Evolutionary conservation across 1,140 invertebrate species (phyloP).

Genomic region (Heliothis subflexa): DNA sequence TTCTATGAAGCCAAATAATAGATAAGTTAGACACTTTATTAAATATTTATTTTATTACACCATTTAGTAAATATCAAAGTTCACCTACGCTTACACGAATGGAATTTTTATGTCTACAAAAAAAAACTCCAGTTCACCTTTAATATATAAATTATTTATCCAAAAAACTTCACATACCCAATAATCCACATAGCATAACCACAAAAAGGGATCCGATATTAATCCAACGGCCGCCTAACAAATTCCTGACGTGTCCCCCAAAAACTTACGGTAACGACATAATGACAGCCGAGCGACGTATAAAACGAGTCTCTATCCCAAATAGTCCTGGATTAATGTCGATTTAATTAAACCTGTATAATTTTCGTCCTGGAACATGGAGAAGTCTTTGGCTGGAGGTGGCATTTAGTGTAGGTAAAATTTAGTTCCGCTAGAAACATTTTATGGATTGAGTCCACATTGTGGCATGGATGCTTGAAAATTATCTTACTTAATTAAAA

Average conservation of each 20-base stretch:
- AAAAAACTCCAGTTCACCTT: too few species aligned
- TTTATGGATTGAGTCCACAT: too few species aligned
- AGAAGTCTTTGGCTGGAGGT: slow-evolving; percentile 37
- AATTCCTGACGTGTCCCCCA: slow-evolving; percentile 65
- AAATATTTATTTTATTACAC: too few species aligned
- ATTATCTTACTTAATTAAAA: too few species aligned
- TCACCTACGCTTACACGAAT: too few species aligned
- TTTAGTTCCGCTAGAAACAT: neutral
- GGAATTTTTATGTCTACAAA: too few species aligned
- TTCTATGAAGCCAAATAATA: too few species aligned
- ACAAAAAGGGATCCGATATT: slow-evolving; percentile 46
- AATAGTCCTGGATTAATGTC: slow-evolving; percentile 81
- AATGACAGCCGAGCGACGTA: slow-evolving; percentile 72
- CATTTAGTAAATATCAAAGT: too few species aligned
- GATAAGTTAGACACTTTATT: too few species aligned
- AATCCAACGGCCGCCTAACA: slow-evolving; percentile 68
- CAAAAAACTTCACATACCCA: neutral
- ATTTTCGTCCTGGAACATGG: slow-evolving; percentile 67
- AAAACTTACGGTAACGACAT: slow-evolving; percentile 80
- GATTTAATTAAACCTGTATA: slow-evolving; percentile 85
- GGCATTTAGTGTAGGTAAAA: neutral
- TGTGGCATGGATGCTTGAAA: too few species aligned
- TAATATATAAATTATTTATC: too few species aligned
- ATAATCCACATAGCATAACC: slow-evolving; percentile 25
- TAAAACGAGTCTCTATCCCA: slow-evolving; percentile 73